Evolutionary conservation across 2,888 invertebrate genomes (phyloP), one percentile per base, ranked within the genome.

Genomic region (Cheilosia vulpina): DNA sequence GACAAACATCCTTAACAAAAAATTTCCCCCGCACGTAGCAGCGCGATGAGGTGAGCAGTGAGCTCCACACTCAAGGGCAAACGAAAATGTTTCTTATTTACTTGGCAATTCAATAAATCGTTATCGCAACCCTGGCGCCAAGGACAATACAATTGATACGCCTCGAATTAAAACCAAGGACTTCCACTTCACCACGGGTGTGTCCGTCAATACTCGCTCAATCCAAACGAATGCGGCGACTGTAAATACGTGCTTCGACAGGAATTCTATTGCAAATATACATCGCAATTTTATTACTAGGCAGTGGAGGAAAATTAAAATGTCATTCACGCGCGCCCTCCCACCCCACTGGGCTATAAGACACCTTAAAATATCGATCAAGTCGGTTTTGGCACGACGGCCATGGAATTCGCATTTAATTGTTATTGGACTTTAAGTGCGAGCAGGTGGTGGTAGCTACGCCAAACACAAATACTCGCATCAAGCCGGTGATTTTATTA

Each of bases 341-440:
- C 9, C 31, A 31, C 31, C 31, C 31, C 4, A 31, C 31, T 31
- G 7, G 7, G 31, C 31, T 9, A 27, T 27, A 68, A 11, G 19
- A 58, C 60, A 34, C 21, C 50, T 50, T 41, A 34, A 53, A 17
- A 17, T 47, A 45, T 55, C 73, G 45, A 55, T 55, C 34, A 34
- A 63, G 47, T 55, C 62, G 55, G 57, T 63, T 62, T 34, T 63
- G 55, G 31, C 31, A 62, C 68, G 11, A 63, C 9, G 7, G 31
- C 41, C 53, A 75, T 75, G 75, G 63, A 69, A 55, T 43, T 41
- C 57, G 15, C 68, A 58, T 55, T 75, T 81, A 75, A 75, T 63
- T 81, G 62, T 55, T 50, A 63, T 80, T 75, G 13, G 50, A 55
- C 45, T 45, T 63, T 45, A 63, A 73, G 34, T 27, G 43, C 31